Base-by-base conservation (phyloP, 2,113 vertebrate species). In the Pycnonotus jocosus region DNA sequence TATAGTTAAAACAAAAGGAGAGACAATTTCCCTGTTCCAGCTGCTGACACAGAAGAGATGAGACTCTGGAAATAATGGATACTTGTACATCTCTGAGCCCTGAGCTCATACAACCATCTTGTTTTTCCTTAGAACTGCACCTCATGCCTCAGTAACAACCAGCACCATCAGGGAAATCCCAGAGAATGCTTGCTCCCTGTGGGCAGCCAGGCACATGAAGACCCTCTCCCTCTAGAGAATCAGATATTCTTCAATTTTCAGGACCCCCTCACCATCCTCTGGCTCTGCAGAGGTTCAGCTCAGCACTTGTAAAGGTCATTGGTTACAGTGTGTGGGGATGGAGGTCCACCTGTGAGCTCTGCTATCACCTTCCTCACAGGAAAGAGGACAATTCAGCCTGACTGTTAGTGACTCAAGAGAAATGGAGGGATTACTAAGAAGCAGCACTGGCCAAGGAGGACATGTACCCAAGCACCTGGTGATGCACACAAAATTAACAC, bases 151-250 rank as follows among this genome's bases (percentile, higher is more conserved):
- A 58, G 40, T 22, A 73, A 33, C 54, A 83, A 35, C 9, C 38
- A 86, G 54, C 31, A 69, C 31, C 64, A 37, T 1, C 15, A 45
- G 40, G 8, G 23, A 90, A 92, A 47, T 35, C 20, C 38, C 30
- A 50, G 20, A n/a, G 53, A 66, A 53, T 0, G 0, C 10, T 14
- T 9, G 2, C 15, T 84, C 12, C 19, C 15, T 1, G 1, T 35
- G 21, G 28, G 56, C 50, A 95, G 50, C 60, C 12, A 16, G 35
- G 50, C 37, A 73, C 31, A 33, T 9, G n/a, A 47, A 70, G 45
- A 57, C 24, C n/a, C 24, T 84, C 48, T 66, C 51, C 57, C 7
- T n/a, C 9, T 17, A 24, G 1, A 4, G 47, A 44, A 74, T 35
- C 35, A 62, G 48, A 42, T 9, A 9, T 60, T 40, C 45, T 72